Evolutionary conservation across 2,888 invertebrate genomes (phyloP), one percentile per base, ranked within the genome.

Genomic region (Pyrrhosoma nymphula): DNA sequence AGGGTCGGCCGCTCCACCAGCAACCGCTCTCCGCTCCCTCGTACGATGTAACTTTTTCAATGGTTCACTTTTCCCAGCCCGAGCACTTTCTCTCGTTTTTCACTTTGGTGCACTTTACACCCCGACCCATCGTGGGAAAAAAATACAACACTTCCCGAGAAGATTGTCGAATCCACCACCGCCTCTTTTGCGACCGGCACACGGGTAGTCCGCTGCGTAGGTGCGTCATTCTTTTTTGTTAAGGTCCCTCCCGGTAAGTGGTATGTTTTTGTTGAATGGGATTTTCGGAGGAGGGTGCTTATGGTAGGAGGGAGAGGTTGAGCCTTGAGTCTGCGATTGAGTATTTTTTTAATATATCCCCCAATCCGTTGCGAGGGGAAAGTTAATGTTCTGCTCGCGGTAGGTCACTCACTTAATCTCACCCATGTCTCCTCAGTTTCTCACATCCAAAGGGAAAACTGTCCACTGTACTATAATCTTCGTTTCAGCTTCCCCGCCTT

Each of bases 1-100:
- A 90, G 91, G 26, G 56, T 55, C 35, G 39, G 91, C 63, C 23
- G 35, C 89, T n/a, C 20, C 89, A 14, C 16, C 56, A 0, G 60
- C 20, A 60, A 4, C 63, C 12, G 26, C 63, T 63, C 63, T 91
- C 91, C 63, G 91, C 91, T 8, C 39, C 63, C 63, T 63, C 91
- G 63, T 1, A n/a, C 82, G 82, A 16, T 82, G 12, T 35, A 12
- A 18, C 30, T n/a, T n/a, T n/a, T n/a, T 35, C 30, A 14, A 14
- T 14, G 82, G 82, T 26, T 82, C 82, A 82, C 82, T 82, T 82
- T 26, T 60, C 60, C 60, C 60, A 12, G 30, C 16, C 82, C 82
- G 82, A 23, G 35, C 82, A 82, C 82, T 82, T 82, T 82, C 82
- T 82, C 82, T 35, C 82, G 82, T 82, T 82, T 60, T 30, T 35